phyloP scores from a whole-genome alignment of 2,797 vertebrate species.

The Anguilla anguilla region DNA sequence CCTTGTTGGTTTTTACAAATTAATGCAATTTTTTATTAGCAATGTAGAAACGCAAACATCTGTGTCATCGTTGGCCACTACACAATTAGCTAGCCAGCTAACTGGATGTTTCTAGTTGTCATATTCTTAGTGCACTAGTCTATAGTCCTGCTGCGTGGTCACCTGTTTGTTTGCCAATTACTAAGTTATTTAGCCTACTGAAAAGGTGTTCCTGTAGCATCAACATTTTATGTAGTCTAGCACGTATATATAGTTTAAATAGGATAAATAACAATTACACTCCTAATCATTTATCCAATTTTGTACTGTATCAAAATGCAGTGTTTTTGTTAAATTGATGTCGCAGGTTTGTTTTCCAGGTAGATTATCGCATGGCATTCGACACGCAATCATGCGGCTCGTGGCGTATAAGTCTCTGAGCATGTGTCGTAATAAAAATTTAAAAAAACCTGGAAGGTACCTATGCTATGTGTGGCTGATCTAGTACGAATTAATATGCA shows the following conservation, averaged over 20 bases:
- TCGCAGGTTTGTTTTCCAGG: not conserved
- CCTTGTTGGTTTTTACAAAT: not conserved
- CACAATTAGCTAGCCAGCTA: no score
- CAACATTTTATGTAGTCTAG: not conserved
- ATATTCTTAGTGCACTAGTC: no score
- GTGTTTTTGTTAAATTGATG: not conserved
- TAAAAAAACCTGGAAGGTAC: no score
- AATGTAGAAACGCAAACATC: not conserved
- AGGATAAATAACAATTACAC: no score
- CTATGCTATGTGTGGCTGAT: no score
- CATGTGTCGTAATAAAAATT: no score
- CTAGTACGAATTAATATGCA: no score
- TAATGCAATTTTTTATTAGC: not conserved
- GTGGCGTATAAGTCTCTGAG: not conserved
- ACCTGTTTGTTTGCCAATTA: not conserved
- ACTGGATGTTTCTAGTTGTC: no score
- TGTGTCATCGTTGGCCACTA: no score
- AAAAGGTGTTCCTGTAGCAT: not conserved
- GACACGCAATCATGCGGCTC: not conserved
- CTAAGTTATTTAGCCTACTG: not conserved
- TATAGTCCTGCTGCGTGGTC: no score
- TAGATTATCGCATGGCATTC: no score
- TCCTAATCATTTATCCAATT: not conserved
- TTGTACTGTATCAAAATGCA: not conserved
- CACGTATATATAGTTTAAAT: not conserved